These are phyloP conservation scores for Cynopterus sphinx DNA, from an alignment of 2,797 vertebrate genomes.

Conservation along the genomic window DNA sequence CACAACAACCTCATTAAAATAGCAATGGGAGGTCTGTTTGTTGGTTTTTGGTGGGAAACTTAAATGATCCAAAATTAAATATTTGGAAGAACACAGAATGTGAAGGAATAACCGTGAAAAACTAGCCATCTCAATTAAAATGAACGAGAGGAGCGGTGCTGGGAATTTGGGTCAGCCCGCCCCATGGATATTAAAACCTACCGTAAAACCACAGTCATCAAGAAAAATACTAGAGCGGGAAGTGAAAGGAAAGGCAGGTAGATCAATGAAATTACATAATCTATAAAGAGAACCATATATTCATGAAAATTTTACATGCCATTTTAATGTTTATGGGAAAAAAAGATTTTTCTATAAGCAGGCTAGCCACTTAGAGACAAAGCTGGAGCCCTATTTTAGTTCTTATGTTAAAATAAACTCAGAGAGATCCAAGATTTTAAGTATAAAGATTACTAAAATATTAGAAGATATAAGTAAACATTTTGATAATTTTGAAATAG, in stretches of 20 bases:
- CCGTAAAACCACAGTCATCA: neutral
- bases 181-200: neutral
- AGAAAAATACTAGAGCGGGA: neutral
- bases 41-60: neutral
- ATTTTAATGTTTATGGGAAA: neutral
- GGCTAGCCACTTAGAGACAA: neutral
- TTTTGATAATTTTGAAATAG: slow-evolving; percentile 43
- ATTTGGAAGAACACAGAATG: neutral
- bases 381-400: neutral
- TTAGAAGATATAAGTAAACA: neutral
- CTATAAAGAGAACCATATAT: slow-evolving; percentile 10
- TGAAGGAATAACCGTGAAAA: slow-evolving; percentile 1
- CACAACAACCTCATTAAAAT: slow-evolving; percentile 31
- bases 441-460: neutral
- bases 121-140: slow-evolving; percentile 9
- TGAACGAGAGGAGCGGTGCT: neutral
- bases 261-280: neutral
- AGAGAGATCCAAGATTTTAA: slow-evolving; percentile 8
- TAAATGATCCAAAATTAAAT: slow-evolving; percentile 21
- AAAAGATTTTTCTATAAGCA: neutral
- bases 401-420: neutral
- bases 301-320: neutral
- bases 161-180: neutral
- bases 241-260: slow-evolving; percentile 26
- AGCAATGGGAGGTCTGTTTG: neutral